phyloP scores from a whole-genome alignment of 1,140 invertebrate species.

The Drosophila asahinai region DNA sequence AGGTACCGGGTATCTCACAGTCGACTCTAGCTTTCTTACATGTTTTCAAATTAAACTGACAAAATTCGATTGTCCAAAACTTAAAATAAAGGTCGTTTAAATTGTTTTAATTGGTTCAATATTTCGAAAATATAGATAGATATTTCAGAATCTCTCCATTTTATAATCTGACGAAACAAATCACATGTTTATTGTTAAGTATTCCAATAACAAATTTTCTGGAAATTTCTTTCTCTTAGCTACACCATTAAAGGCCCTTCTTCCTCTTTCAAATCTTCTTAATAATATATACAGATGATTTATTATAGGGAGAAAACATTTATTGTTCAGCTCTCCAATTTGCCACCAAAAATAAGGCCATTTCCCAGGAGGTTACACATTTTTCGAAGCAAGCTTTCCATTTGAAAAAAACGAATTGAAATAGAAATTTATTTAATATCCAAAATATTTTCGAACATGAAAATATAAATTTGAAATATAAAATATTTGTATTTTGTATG shows the following conservation, averaged over 20 bases:
- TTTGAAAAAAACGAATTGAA: background rate
- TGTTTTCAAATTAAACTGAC: background rate
- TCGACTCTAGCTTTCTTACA: no score
- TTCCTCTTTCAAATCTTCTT: background rate
- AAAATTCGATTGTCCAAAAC: no score
- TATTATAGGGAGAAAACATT: background rate
- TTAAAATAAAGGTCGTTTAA: no score
- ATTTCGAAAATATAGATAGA: no score
- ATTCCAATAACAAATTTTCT: background rate
- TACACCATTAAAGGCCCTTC: background rate
- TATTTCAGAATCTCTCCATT: no score
- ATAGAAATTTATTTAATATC: background rate
- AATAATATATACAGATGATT: background rate
- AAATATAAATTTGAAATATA: conserved; percentile 16
- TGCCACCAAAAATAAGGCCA: background rate
- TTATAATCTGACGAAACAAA: no score
- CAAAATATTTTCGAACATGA: background rate
- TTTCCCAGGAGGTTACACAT: background rate
- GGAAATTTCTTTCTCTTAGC: background rate
- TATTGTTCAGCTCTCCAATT: background rate
- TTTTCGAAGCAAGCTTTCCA: background rate
- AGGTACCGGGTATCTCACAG: no score
- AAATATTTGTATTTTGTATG: conserved; percentile 9
- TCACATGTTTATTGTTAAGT: no score
- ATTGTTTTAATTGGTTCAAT: no score